Percentiles rank a stretch among this genome's conserved stretches.
phyloP scores from a whole-genome alignment of 2,888 invertebrate species.

The Linnaemya vulpina region DNA sequence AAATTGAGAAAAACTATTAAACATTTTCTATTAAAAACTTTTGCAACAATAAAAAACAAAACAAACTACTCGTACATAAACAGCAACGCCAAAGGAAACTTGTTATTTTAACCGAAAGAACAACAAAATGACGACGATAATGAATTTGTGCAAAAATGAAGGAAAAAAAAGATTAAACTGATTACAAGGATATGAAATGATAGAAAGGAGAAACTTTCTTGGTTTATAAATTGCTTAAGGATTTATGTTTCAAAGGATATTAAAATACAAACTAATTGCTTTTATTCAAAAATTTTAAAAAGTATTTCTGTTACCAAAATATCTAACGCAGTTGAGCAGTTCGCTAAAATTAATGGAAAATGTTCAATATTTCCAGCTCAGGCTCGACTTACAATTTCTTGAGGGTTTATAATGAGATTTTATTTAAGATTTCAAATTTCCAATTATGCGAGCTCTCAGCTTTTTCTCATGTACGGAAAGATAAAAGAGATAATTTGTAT shows the following conservation, averaged over 20 bases:
- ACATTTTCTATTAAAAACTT: constrained; percentile 71
- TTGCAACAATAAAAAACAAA: constrained; percentile 37
- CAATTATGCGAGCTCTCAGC: no score
- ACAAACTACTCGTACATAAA: constrained; percentile 7
- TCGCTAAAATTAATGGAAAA: no score
- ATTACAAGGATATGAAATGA: constrained; percentile 36
- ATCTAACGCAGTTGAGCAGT: no score
- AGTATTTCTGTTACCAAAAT: no score
- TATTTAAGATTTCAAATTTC: no score
- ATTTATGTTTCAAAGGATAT: not conserved
- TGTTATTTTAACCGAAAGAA: constrained; percentile 67
- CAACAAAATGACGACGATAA: constrained; percentile 65
- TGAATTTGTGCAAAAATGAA: constrained; percentile 44
- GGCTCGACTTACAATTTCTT: no score
- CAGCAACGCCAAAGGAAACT: constrained; percentile 44
- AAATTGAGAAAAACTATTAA: constrained; percentile 71
- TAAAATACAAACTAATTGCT: not conserved
- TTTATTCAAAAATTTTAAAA: no score
- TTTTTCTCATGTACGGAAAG: no score
- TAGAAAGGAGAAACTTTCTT: constrained; percentile 22
- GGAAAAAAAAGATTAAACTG: constrained; percentile 1
- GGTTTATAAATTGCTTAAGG: constrained; percentile 22
- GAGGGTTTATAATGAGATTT: no score
- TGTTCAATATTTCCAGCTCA: no score
- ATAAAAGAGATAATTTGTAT: no score